A percentile compares a stretch with the other conserved stretches of the same genome.
Evolutionary conservation across 2,888 invertebrate species (phyloP).

Genomic region (Agonopterix heracliana): DNA sequence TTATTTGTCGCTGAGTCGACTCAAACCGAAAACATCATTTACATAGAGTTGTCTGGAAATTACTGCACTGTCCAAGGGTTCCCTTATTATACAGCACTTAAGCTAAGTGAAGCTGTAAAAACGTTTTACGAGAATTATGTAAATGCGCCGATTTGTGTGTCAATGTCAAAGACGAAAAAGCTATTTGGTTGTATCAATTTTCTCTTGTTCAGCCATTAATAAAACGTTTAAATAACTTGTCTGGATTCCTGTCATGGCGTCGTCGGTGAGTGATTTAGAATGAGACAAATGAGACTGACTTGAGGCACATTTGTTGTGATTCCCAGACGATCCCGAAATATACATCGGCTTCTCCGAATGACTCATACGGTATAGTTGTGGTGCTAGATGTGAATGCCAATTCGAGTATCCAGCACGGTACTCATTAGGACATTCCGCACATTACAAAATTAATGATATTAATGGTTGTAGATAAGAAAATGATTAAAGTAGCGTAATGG

Average conservation of each 20-base stretch:
- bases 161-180: not conserved
- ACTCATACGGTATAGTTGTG: conserved; percentile 34
- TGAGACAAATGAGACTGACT: conserved; percentile 37
- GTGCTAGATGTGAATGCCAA: conserved; percentile 12
- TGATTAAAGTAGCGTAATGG: too few species aligned
- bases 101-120: not conserved
- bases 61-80: not conserved
- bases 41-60: conserved; percentile 1
- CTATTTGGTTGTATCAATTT: not conserved
- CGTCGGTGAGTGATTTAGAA: conserved; percentile 27
- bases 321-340: conserved; percentile 65
- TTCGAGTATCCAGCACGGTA: not conserved
- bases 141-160: not conserved
- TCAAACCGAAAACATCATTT: conserved; percentile 24
- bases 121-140: not conserved
- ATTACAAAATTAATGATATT: too few species aligned
- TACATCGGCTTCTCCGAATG: conserved; percentile 40
- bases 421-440: too few species aligned
- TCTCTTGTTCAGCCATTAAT: not conserved
- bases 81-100: not conserved
- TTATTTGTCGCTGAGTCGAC: conserved; percentile 33
- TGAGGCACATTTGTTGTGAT: conserved; percentile 43
- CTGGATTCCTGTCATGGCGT: conserved; percentile 7
- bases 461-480: too few species aligned
- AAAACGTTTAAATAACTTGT: conserved; percentile 5